Evolutionary conservation across 2,888 invertebrate species (phyloP), one percentile per base, ranked within the genome.

Genomic region (Parapristionchus giblindavisi): DNA sequence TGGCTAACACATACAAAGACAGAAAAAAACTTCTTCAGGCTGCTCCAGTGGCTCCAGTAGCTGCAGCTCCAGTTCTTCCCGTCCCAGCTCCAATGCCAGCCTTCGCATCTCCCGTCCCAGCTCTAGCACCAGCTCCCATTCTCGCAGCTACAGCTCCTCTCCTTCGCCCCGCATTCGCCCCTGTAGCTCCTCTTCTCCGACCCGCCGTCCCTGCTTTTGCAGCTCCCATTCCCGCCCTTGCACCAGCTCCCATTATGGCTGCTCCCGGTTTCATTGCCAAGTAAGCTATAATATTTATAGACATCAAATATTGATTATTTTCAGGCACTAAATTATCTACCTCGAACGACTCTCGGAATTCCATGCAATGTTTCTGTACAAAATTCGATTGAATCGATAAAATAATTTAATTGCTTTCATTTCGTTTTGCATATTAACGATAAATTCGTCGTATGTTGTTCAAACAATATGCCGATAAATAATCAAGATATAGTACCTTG

Each of bases 161-260:
- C 65, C 36, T 29, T 21, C 27, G 40, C 43, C 29, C 66, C 43
- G 43, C 43, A 36, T 36, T 68, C 52, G 29, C 43, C 14, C 43
- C 24, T 17, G 65, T 43, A 4, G 40, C 65, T 21, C 65, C 65
- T n/a, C 11, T 43, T 36, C 11, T 43, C 43, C 65, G 60, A 6
- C 60, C 60, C 34, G 60, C 60, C 34, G n/a, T 60, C 38, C 65
- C 65, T 29, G 27, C 40, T 40, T 14, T 61, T 3, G 65, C 43
- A 8, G 43, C 65, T 27, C 34, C 65, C 29, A 43, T 34, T 0
- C 34, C 66, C n/a, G 48, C 48, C 5, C n/a, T 54, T 24, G 54
- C 54, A n/a, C 54, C 54, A 5, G 54, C n/a, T 29, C 21, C 34
- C 17, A 29, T 43, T 17, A 29, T 27, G 2, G 61, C 65, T 17